These are phyloP conservation scores for Gymnothorax javanicus DNA, from an alignment of 2,797 vertebrate genomes.

Conservation along the genomic window DNA sequence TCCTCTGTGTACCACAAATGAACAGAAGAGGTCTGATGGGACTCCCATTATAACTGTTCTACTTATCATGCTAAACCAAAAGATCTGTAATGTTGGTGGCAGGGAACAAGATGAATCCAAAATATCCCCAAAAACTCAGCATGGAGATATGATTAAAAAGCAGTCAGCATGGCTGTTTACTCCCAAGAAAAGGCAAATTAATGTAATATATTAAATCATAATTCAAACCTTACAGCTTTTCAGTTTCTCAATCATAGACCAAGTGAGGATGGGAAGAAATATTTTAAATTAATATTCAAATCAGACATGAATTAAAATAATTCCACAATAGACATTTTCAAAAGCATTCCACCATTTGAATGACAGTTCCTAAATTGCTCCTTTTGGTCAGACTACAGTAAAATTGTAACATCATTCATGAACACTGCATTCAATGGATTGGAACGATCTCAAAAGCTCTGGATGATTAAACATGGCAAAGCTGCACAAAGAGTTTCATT, in stretches of 20 bases:
- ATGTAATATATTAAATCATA: not conserved
- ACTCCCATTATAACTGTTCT: no score
- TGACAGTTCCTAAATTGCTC: constrained; percentile 14
- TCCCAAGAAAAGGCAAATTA: not conserved
- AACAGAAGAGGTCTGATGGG: no score
- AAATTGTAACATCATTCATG: constrained; percentile 7
- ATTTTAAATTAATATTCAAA: constrained; percentile 1
- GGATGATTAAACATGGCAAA: constrained; percentile 10
- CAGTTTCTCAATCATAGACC: not conserved
- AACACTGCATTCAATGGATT: not conserved
- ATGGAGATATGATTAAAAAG: not conserved
- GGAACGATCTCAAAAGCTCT: constrained; percentile 1
- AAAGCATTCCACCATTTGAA: not conserved
- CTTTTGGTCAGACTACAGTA: not conserved
- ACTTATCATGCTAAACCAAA: no score
- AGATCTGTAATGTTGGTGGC: no score
- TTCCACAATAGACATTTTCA: constrained; percentile 7
- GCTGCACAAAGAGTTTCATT: constrained; percentile 7
- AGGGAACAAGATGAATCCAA: no score
- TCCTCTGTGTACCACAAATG: no score
- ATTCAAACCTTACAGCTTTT: not conserved
- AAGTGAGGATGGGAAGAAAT: not conserved
- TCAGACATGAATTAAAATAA: not conserved
- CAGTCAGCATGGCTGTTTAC: not conserved
- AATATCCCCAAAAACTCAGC: no score